Base-by-base conservation (phyloP, 2,113 vertebrate species). In the Thunnus thynnus region DNA sequence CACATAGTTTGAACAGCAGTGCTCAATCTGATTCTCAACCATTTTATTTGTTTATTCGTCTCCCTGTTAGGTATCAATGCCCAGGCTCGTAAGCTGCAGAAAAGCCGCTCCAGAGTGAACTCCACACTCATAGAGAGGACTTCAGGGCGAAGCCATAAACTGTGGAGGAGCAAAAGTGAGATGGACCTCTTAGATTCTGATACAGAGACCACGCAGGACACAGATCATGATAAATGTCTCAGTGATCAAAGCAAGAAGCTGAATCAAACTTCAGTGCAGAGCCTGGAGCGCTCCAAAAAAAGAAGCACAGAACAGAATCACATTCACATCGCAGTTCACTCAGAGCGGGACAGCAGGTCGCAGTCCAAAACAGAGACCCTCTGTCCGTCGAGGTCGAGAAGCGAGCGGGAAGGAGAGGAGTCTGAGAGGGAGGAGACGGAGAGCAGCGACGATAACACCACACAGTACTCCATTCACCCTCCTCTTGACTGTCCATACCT, bases 41-140 rank as follows among this genome's bases (percentile, higher is more conserved):
- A 20, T 71, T 32, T 22, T 20, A 25, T 75, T 44, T 87, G 25
- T 68, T 78, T 62, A n/a, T 68, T 48, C 66, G 11, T 76, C 55
- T 11, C 16, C 52, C 50, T 50, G 46, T 58, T 44, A 96, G 96
- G 96, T 32, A 94, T 96, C 73, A 96, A 96, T 3, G 96, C 95
- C n/a, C 96, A 96, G 91, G 96, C 96, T n/a, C 93, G 96, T 1
- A 95, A 94, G 73, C 90, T 96, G 73, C 96, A 96, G 89, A 96
- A 96, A 88, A 95, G 94, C 25, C 93, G 95, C 70, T 95, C 95
- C n/a, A 88, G 96, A 30, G 95, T 94, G 14, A 89, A 89, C 77
- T 95, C 95, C 13, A 88, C 93, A n/a, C 84, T 94, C 64, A 61
- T 90, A 8, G 84, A 91, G 72, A 89, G 65, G 79, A 84, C 81